A percentile compares a stretch with the other conserved stretches of the same genome.
phyloP scores from a whole-genome alignment of 2,888 invertebrate genomes.

The Zygothrica quintamaculata region DNA sequence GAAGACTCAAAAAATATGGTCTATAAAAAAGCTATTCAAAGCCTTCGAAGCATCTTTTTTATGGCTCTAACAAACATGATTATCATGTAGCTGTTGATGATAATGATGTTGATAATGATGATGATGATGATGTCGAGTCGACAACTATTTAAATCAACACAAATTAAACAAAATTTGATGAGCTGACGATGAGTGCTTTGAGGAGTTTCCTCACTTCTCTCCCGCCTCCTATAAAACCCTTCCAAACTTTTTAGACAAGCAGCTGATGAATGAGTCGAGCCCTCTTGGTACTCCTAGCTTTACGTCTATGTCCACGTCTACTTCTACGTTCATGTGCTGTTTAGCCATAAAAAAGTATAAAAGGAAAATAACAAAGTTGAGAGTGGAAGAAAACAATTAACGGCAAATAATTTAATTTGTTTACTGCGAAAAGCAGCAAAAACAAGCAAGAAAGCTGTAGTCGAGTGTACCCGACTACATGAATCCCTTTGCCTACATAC shows the following conservation, averaged over 20 bases:
- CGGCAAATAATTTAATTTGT: constrained; percentile 70
- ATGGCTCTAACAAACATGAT: constrained; percentile 7
- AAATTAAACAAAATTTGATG: constrained; percentile 71
- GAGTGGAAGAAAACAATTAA: constrained; percentile 63
- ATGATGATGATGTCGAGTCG: constrained; percentile 12
- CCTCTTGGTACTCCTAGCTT: too few relatives aligned
- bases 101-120: neutral
- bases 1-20: constrained; percentile 42
- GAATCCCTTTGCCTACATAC: too few relatives aligned
- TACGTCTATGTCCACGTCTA: too few relatives aligned
- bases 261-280: too few relatives aligned
- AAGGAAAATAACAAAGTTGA: constrained; percentile 3
- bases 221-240: too few relatives aligned
- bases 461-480: too few relatives aligned
- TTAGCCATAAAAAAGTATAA: too few relatives aligned
- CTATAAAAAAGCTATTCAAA: constrained; percentile 34
- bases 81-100: too few relatives aligned
- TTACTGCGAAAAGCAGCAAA: constrained; percentile 55
- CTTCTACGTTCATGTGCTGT: too few relatives aligned
- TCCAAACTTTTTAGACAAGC: too few relatives aligned
- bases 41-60: constrained; percentile 31
- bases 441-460: constrained; percentile 6
- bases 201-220: too few relatives aligned
- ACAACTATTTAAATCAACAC: constrained; percentile 69
- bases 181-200: constrained; percentile 44